Evolutionary conservation across 1,140 invertebrate species (phyloP).

Genomic region (Batillaria attramentaria): DNA sequence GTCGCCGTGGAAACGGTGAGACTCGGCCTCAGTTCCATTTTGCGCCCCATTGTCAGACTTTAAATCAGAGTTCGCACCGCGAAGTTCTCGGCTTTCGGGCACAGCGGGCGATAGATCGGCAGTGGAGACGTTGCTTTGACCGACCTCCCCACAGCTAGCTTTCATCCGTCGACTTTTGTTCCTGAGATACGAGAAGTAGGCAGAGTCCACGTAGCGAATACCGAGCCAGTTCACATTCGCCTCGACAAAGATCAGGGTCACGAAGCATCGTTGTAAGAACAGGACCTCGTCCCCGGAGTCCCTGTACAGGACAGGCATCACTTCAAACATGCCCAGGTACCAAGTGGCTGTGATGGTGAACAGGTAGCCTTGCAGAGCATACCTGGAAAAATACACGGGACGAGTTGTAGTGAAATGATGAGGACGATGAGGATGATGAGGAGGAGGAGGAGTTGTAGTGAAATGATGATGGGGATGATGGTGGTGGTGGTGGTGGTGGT

Average conservation of each 20-base stretch:
- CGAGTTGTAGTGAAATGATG: background rate
- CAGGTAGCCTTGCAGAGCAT: slow-evolving; percentile 33
- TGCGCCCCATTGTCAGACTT: too few species aligned
- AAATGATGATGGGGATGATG: background rate
- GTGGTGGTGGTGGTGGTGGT: slow-evolving; percentile 1
- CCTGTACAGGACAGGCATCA: slow-evolving; percentile 40
- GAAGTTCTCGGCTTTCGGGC: slow-evolving; percentile 6
- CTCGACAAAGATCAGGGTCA: slow-evolving; percentile 42
- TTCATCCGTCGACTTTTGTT: slow-evolving; percentile 5
- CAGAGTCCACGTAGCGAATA: slow-evolving; percentile 47
- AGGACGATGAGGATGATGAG: background rate
- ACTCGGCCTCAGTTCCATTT: background rate
- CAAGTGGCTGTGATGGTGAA: slow-evolving; percentile 38
- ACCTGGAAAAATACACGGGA: slow-evolving; percentile 24
- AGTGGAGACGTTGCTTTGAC: background rate
- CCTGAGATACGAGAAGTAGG: slow-evolving; percentile 36
- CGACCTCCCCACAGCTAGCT: background rate
- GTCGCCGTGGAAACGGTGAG: background rate
- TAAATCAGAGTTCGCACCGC: too few species aligned
- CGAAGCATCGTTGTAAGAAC: slow-evolving; percentile 31
- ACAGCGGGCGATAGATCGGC: background rate
- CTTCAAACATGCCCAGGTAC: slow-evolving; percentile 36
- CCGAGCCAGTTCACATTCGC: slow-evolving; percentile 51
- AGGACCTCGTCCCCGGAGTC: slow-evolving; percentile 3
- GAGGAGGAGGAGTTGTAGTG: background rate